Percentiles rank a stretch among this genome's conserved stretches.
Evolutionary conservation across 2,888 invertebrate genomes (phyloP).

Genomic region (Pachycephus smyrnensis): DNA sequence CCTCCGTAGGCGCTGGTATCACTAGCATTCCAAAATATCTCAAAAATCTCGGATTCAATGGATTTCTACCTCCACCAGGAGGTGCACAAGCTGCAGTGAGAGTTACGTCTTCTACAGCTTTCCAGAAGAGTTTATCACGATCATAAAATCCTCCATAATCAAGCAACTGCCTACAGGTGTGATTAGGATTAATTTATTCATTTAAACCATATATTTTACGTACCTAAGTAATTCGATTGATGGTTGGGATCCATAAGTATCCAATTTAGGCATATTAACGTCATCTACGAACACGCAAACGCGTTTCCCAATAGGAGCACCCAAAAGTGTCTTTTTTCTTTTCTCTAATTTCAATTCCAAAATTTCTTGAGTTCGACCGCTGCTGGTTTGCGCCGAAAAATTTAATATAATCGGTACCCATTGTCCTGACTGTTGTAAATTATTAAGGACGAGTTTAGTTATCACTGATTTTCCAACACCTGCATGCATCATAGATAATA

Average conservation of each 20-base stretch:
- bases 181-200: neutral
- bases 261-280: constrained; percentile 90
- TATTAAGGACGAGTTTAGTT: constrained; percentile 79
- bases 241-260: constrained; percentile 91
- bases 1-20: constrained; percentile 84
- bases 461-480: constrained; percentile 93
- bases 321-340: constrained; percentile 81
- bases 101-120: constrained; percentile 85
- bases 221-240: constrained; percentile 89
- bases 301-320: constrained; percentile 86
- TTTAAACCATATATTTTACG: neutral
- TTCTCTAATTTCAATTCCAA: constrained; percentile 88
- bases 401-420: constrained; percentile 85
- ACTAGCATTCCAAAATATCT: constrained; percentile 90
- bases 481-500: constrained; percentile 50
- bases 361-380: constrained; percentile 85
- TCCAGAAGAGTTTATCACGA: constrained; percentile 90
- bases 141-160: constrained; percentile 89
- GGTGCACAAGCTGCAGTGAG: constrained; percentile 88
- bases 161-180: constrained; percentile 74
- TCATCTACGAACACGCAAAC: constrained; percentile 91
- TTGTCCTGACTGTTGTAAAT: constrained; percentile 71
- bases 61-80: constrained; percentile 91
- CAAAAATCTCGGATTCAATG: constrained; percentile 85
- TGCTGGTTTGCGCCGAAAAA: constrained; percentile 93